Evolutionary conservation across 2,797 vertebrate species (phyloP).

Genomic region (Lepidocolaptes lacrymiger): DNA sequence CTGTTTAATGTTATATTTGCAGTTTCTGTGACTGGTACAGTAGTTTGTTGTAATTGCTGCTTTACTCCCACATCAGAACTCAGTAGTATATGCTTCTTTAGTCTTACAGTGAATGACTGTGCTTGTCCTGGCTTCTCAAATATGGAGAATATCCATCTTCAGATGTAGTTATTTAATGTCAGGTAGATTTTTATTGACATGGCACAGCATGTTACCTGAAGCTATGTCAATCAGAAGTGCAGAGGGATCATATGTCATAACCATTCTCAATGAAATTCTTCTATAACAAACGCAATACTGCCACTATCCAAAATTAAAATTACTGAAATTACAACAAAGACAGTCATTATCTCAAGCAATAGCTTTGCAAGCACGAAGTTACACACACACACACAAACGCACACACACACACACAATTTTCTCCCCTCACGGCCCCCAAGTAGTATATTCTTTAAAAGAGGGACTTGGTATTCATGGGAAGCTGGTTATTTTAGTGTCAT

Average conservation of each 20-base stretch:
- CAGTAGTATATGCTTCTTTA: not conserved
- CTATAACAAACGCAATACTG: not conserved
- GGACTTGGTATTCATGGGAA: constrained; percentile 56
- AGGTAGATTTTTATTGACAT: constrained; percentile 49
- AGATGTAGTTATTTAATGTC: constrained; percentile 44
- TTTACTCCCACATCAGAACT: constrained; percentile 25
- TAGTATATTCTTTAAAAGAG: constrained; percentile 24
- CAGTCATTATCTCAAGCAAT: not conserved
- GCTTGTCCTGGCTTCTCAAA: constrained; percentile 11
- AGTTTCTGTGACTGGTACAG: constrained; percentile 2
- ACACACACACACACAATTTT: not conserved
- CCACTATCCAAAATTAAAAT: not conserved
- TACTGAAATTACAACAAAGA: not conserved
- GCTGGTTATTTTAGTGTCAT: constrained; percentile 69
- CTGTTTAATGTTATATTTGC: constrained; percentile 1
- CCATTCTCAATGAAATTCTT: not conserved
- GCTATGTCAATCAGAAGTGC: constrained; percentile 26
- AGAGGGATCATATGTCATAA: not conserved
- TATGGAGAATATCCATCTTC: not conserved
- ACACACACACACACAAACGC: not conserved
- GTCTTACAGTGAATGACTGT: constrained; percentile 41
- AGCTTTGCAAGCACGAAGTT: constrained; percentile 13
- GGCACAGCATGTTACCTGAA: constrained; percentile 20
- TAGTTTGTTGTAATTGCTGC: constrained; percentile 28
- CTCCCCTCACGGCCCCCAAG: not conserved